Evolutionary conservation across 2,113 vertebrate genomes (phyloP).

Genomic region (Natator depressus): DNA sequence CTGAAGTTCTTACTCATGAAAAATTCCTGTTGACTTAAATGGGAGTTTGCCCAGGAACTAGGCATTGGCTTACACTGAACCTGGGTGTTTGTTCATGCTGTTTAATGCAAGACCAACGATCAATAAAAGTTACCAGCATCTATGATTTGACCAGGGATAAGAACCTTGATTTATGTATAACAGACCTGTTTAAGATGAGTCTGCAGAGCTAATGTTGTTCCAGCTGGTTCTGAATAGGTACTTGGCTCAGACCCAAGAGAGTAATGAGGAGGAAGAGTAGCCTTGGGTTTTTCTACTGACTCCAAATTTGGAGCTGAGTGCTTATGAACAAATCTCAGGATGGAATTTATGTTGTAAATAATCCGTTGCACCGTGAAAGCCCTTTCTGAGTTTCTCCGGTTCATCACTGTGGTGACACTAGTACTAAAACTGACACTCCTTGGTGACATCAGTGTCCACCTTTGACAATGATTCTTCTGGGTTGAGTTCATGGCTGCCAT

Average conservation of each 20-base stretch:
- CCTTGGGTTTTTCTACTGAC: neutral
- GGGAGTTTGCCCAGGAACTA: neutral
- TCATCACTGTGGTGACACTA: neutral
- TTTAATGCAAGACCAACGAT: neutral
- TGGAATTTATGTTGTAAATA: neutral
- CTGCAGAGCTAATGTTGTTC: neutral
- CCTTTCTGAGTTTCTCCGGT: neutral
- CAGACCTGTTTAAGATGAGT: neutral
- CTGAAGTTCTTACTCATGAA: neutral
- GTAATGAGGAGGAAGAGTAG: neutral
- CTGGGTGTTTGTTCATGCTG: neutral
- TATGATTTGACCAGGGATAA: neutral
- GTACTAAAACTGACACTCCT: accelerated
- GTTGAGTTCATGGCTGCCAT: neutral
- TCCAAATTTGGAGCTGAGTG: neutral
- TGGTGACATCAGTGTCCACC: neutral
- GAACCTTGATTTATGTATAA: neutral
- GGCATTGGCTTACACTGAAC: neutral
- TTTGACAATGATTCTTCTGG: neutral
- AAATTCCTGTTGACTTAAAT: neutral
- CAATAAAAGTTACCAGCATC: neutral
- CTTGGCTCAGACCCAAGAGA: neutral
- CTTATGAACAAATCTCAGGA: neutral
- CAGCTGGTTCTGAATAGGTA: neutral
- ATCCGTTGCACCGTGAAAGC: neutral